Base-by-base conservation (phyloP, 1,140 invertebrate species). In the Goniozus legneri region DNA sequence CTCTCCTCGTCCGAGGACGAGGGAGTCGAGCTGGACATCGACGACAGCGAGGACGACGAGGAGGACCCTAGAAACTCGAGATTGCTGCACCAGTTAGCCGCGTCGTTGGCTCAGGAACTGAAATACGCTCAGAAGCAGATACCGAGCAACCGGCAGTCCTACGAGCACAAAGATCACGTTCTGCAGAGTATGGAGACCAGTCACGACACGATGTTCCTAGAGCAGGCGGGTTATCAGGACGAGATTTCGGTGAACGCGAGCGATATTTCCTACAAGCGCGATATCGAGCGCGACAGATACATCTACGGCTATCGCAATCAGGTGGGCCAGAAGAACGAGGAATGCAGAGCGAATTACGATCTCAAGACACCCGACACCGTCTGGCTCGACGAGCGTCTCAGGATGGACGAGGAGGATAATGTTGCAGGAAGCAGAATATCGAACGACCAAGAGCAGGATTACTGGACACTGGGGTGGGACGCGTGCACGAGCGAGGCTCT, bases 391-490 rank as follows among this genome's bases (percentile, higher is more conserved):
- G 36, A 8, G 16, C 32, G 52, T 6, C 15, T 36, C 12, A 45
- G 52, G 24, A 43, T 50, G 22, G 38, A 46, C 3, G 31, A 39
- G 18, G 7, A 16, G 4, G 46, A 8, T 2, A 24, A 30, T 0
- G 18, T 31, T 1, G 44, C 49, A 3, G 13, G 24, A 1, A 31
- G 8, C 0, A 45, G 13, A 3, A 22, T 30, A 10, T 40, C 33
- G 8, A 13, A 30, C 12, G 18, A 15, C 0, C 12, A 45, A 0
- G 22, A 18, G 8, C 35, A 37, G 10, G 32, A 47, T 14, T 58
- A 58, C 3, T 74, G 71, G 71, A 43, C 40, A 8, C 51, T 62
- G 7, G 73, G 73, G 1, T 75, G 70, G 69, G 68, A 75, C 27
- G 62, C 65, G 1, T 75, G 73, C 47, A 51, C 71, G 3, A 39